These are phyloP conservation scores for Metalampra italica DNA, from an alignment of 2,888 invertebrate genomes.

Conservation along the genomic window DNA sequence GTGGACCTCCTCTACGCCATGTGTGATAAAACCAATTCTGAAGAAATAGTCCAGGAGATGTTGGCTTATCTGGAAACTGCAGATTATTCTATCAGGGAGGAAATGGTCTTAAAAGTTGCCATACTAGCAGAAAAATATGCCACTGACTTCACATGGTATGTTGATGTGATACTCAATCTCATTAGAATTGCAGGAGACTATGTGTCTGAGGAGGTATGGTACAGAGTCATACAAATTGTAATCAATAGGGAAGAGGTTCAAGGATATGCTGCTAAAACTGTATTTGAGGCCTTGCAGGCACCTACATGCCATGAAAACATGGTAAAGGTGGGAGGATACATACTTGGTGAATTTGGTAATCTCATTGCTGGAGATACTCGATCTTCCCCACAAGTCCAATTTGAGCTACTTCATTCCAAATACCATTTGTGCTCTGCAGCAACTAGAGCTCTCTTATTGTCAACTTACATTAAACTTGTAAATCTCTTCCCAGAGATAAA, in stretches of 20 bases:
- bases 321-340: constrained; percentile 99
- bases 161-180: constrained; percentile 98
- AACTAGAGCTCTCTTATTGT: constrained; percentile 96
- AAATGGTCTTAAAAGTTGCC: constrained; percentile 99
- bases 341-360: constrained; percentile 99
- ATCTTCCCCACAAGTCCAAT: constrained; percentile 98
- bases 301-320: constrained; percentile 99
- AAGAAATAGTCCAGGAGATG: constrained; percentile 99
- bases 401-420: constrained; percentile 98
- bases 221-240: constrained; percentile 99
- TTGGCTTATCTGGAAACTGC: constrained; percentile 98
- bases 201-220: constrained; percentile 99
- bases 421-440: constrained; percentile 98
- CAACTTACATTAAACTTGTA: constrained; percentile 99
- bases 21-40: constrained; percentile 99
- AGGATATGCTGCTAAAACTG: constrained; percentile 99
- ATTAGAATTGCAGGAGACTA: constrained; percentile 99
- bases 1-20: constrained; percentile 99
- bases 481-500: constrained; percentile 99
- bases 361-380: constrained; percentile 98
- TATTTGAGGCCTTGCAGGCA: constrained; percentile 98
- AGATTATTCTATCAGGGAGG: constrained; percentile 99
- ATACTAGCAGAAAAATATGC: constrained; percentile 99
- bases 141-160: constrained; percentile 99
- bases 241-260: constrained; percentile 99